These are phyloP conservation scores for Pterocles gutturalis DNA, from an alignment of 2,113 vertebrate species.

Conservation along the genomic window DNA sequence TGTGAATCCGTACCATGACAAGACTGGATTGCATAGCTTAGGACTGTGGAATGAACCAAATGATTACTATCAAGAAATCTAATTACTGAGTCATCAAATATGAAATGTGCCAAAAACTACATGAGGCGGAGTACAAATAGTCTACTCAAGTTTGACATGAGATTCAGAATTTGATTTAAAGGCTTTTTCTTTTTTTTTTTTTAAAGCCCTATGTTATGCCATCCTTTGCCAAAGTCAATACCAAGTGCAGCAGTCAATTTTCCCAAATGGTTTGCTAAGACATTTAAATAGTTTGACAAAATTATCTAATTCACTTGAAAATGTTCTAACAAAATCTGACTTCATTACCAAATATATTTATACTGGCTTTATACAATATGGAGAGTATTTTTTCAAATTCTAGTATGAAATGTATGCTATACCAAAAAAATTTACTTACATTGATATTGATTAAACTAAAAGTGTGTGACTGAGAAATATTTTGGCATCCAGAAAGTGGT, in stretches of 20 bases:
- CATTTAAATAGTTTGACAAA: conserved; percentile 96
- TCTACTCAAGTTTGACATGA: conserved; percentile 81
- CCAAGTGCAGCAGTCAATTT: conserved; percentile 83
- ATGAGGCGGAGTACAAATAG: conserved; percentile 75
- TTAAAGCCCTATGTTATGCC: conserved; percentile 73
- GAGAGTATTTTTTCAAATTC: conserved; percentile 30
- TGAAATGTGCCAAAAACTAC: conserved; percentile 68
- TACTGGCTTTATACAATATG: conserved; percentile 80
- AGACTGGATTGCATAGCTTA: conserved; percentile 29
- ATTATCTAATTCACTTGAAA: conserved; percentile 95
- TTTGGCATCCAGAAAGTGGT: conserved; percentile 43
- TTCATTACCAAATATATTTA: conserved; percentile 96
- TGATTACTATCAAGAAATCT: conserved; percentile 48
- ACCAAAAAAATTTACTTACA: conserved; percentile 59
- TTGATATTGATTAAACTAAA: conserved; percentile 66
- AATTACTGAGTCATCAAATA: conserved; percentile 54
- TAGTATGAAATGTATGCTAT: conserved; percentile 41
- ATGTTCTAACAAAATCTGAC: conserved; percentile 91
- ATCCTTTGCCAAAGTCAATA: conserved; percentile 92
- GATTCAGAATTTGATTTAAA: conserved; percentile 85
- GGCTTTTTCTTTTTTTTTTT: conserved; percentile 30
- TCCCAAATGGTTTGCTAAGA: conserved; percentile 89
- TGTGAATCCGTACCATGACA: conserved; percentile 68
- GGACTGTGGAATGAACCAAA: conserved; percentile 75
- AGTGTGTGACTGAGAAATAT: conserved; percentile 54